Conservation (phyloP, 1,140 invertebrate species). For the Meloidogyne chitwoodi region DNA sequence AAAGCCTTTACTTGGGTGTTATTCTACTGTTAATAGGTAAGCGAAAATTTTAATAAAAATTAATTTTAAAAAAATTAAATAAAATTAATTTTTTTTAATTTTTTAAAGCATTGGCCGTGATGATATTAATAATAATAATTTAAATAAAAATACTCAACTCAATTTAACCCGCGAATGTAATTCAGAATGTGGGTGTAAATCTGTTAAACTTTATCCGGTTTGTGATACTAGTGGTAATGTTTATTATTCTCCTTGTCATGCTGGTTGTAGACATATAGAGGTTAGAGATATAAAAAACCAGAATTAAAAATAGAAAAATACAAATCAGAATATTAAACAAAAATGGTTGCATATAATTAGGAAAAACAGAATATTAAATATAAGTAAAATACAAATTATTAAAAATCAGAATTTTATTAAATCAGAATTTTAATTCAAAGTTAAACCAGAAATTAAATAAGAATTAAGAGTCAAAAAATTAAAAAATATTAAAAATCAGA, state of each 20-base stretch:
- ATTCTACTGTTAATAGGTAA: constrained; percentile 48
- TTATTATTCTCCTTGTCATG: constrained; percentile 59
- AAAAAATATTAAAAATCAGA: no score
- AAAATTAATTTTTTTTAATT: neutral
- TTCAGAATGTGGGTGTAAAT: constrained; percentile 51
- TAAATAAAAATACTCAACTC: constrained; percentile 34
- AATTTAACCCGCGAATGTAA: constrained; percentile 56
- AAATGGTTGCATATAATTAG: no score
- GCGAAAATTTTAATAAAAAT: neutral
- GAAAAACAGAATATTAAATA: no score
- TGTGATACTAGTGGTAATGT: constrained; percentile 48
- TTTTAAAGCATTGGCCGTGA: neutral
- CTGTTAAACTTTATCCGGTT: constrained; percentile 54
- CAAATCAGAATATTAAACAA: neutral
- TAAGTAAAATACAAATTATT: no score
- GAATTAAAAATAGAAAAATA: constrained; percentile 19
- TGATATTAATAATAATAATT: constrained; percentile 8
- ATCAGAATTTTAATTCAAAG: no score
- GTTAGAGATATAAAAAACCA: neutral
- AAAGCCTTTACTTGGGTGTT: constrained; percentile 55
- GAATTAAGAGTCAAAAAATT: no score
- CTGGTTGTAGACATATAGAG: constrained; percentile 44
- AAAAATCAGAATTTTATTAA: neutral
- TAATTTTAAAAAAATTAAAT: neutral
- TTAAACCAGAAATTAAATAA: no score